Evolutionary conservation across 1,140 invertebrate genomes (phyloP), one percentile per base, ranked within the genome.

Genomic region (Aphaenogaster floridana): DNA sequence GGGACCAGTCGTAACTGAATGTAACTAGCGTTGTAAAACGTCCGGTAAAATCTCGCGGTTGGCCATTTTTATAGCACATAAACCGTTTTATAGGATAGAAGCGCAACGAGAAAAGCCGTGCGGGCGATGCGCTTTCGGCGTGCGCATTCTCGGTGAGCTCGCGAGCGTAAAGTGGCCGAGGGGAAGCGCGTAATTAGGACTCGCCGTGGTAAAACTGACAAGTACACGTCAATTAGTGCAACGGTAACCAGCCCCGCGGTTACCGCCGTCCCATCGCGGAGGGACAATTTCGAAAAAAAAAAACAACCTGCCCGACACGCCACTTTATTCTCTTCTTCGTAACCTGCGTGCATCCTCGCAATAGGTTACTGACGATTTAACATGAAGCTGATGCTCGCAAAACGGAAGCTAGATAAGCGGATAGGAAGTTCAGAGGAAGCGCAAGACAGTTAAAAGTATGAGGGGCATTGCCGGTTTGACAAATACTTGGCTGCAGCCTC

Each of bases 151-250:
- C 61, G 61, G 74, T 28, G 50, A 66, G 45, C 64, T 69, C 61
- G 63, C 50, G 61, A 87, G 71, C 69, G 64, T 84, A 74, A 74
- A 77, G 81, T 86, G 72, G 39, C 57, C 88, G 76, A 83, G 63
- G 85, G 77, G 88, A 90, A 80, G 69, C 66, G 74, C 72, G 85
- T 90, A 90, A 90, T 90, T 90, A 90, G 78, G 80, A 61, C 77
- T 77, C 78, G 72, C 78, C 78, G 42, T 48, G 71, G 63, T 90
- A 86, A 80, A 89, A 89, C 89, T 89, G 89, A 89, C 83, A 90
- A 87, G 88, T 87, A 89, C 64, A 81, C 89, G 89, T 91, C 91
- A 89, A 91, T 91, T 91, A 85, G 86, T 50, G 52, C 77, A 74
- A 68, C 89, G 77, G 86, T 77, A 61, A 77, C 57, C 72, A 50